Evolutionary conservation across 2,797 vertebrate species (phyloP), one percentile per base, ranked within the genome.

Genomic region (Pseudomugil gertrudae): DNA sequence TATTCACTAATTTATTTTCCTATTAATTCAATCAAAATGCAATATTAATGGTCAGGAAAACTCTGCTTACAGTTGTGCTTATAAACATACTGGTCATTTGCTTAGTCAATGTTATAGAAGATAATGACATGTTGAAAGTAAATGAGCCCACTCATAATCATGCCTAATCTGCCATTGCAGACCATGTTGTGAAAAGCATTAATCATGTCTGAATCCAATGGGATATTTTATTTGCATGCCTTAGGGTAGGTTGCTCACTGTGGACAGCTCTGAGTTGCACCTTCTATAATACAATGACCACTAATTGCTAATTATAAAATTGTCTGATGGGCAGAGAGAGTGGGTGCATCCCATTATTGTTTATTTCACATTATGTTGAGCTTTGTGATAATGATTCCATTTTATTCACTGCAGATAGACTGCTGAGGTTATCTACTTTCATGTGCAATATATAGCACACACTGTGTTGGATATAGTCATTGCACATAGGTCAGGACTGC

Each of bases 61-160:
- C 56, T 27, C 64, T 55, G 50, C 60, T 78, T 69, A 59, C 61
- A 69, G 47, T 66, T 47, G 32, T 65, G 53, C 64, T 79, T 67
- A 64, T 77, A 84, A 90, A 85, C 72, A 84, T 68, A 63, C 70
- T 78, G 78, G 78, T 84, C 86, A 84, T 89, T 92, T 82, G 80
- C 87, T 88, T 84, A 79, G 81, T 88, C 86, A 84, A 84, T 87
- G 85, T 80, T 81, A 83, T 81, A 85, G 87, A 89, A 86, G 89
- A 93, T 94, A 92, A 93, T 90, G 91, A 93, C 89, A 90, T 92
- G 90, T 87, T 91, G 82, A 92, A 92, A 93, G 90, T 87, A 92
- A 92, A 94, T 91, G 90, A 92, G 85, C 78, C 87, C 75, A 78
- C 81, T 87, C 91, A 83, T 91, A 87, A 91, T 92, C 90, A 87